Percentiles rank a stretch among this genome's conserved stretches.
Conservation (phyloP, 2,797 vertebrate species). For the Sternarchorhynchus goeldii region DNA sequence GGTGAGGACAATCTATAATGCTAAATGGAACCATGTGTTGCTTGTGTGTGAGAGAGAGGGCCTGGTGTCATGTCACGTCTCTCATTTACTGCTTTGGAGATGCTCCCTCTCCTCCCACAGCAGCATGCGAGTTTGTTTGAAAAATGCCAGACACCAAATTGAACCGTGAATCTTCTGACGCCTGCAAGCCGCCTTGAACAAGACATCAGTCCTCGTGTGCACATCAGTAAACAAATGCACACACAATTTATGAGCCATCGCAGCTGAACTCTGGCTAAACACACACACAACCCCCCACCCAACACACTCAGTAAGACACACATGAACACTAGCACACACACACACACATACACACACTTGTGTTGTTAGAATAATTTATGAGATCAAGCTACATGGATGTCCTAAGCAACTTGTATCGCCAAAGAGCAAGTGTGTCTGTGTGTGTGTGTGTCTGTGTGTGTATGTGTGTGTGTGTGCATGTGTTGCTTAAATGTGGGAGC, state of each 20-base stretch:
- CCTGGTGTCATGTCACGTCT: slow-evolving; percentile 24
- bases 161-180: slow-evolving; percentile 31
- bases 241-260: slow-evolving; percentile 42
- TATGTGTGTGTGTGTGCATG: neutral
- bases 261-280: slow-evolving; percentile 30
- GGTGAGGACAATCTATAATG: slow-evolving; percentile 4
- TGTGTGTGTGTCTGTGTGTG: neutral
- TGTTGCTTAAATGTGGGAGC: neutral
- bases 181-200: slow-evolving; percentile 18
- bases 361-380: slow-evolving; percentile 13
- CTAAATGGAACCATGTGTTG: slow-evolving; percentile 35
- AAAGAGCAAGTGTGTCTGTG: neutral
- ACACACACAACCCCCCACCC: slow-evolving; percentile 5
- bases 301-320: neutral
- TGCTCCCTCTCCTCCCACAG: slow-evolving; percentile 9
- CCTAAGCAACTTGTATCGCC: neutral
- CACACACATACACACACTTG: neutral
- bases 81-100: slow-evolving; percentile 35
- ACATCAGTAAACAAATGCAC: slow-evolving; percentile 37
- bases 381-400: neutral
- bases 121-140: slow-evolving; percentile 19
- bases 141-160: slow-evolving; percentile 36
- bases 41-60: slow-evolving; percentile 8
- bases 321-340: neutral
- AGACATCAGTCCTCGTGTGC: slow-evolving; percentile 17